phyloP scores from a whole-genome alignment of 2,888 invertebrate genomes.

The Timandra comae region DNA sequence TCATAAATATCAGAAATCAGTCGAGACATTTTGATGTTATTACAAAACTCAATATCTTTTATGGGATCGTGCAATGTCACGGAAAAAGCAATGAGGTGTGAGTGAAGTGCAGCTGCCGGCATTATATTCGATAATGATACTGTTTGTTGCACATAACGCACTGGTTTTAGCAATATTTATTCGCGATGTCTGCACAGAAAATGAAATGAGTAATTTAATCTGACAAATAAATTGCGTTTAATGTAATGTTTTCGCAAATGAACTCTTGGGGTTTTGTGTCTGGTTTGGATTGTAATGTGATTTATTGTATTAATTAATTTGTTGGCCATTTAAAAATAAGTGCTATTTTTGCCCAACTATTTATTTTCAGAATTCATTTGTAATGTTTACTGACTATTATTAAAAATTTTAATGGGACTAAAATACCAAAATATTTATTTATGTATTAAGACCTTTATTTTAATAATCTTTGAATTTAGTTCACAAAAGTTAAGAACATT shows the following conservation, averaged over 20 bases:
- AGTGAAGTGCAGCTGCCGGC: conserved; percentile 60
- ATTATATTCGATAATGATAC: conserved; percentile 48
- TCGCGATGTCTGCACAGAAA: conserved; percentile 11
- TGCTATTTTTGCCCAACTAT: too few species aligned
- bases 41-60: conserved; percentile 63
- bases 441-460: too few species aligned
- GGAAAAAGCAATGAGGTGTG: conserved; percentile 71
- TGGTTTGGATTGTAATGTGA: too few species aligned
- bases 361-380: too few species aligned
- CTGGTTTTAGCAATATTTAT: conserved; percentile 34
- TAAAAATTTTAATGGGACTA: too few species aligned
- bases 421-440: too few species aligned
- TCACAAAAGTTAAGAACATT: too few species aligned
- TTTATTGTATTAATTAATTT: too few species aligned
- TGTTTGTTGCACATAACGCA: conserved; percentile 40
- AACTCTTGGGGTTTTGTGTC: too few species aligned
- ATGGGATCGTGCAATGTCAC: conserved; percentile 66
- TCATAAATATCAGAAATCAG: conserved; percentile 38
- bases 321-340: too few species aligned
- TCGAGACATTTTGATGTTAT: conserved; percentile 42
- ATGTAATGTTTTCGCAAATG: conserved; percentile 13
- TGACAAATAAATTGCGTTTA: conserved; percentile 11
- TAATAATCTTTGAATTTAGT: too few species aligned
- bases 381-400: too few species aligned
- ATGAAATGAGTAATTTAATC: conserved; percentile 16